Evolutionary conservation across 2,113 vertebrate species (phyloP).

Genomic region (Reinhardtius hippoglossoides): DNA sequence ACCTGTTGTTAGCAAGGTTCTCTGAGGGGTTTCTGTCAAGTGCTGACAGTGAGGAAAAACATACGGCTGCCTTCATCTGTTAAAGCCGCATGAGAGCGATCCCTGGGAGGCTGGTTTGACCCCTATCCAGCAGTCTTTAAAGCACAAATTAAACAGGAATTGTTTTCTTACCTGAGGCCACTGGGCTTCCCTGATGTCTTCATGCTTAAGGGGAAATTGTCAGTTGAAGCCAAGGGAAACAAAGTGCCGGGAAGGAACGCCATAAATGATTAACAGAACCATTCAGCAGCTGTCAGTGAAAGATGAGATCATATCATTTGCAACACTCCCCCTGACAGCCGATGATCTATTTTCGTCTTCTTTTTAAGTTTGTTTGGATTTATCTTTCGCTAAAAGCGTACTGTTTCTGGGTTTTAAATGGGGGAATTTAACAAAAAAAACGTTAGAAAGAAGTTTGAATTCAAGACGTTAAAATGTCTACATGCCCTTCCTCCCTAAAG

Average conservation of each 20-base stretch:
- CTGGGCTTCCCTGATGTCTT: constrained; percentile 41
- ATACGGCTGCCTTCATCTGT: constrained; percentile 68
- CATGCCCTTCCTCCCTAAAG: constrained; percentile 34
- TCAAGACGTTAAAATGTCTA: constrained; percentile 1
- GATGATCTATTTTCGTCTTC: constrained; percentile 11
- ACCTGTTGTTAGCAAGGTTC: constrained; percentile 73
- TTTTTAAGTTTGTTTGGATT: background rate
- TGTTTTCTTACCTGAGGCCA: constrained; percentile 58
- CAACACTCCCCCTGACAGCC: constrained; percentile 8
- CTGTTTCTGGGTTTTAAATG: background rate
- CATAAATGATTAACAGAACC: constrained; percentile 41
- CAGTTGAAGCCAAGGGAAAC: constrained; percentile 26
- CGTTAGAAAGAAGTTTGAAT: background rate
- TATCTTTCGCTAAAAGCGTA: background rate
- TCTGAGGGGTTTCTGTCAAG: constrained; percentile 62
- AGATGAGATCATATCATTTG: constrained; percentile 45
- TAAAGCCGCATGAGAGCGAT: constrained; percentile 50
- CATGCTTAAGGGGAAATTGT: constrained; percentile 39
- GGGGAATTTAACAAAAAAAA: too few species aligned
- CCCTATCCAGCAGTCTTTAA: constrained; percentile 55
- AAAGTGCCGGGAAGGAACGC: constrained; percentile 24
- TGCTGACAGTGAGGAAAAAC: constrained; percentile 63
- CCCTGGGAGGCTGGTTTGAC: constrained; percentile 70
- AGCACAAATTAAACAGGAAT: constrained; percentile 66
- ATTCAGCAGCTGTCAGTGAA: constrained; percentile 52